phyloP scores from a whole-genome alignment of 2,113 vertebrate genomes.

The Colaptes auratus region DNA sequence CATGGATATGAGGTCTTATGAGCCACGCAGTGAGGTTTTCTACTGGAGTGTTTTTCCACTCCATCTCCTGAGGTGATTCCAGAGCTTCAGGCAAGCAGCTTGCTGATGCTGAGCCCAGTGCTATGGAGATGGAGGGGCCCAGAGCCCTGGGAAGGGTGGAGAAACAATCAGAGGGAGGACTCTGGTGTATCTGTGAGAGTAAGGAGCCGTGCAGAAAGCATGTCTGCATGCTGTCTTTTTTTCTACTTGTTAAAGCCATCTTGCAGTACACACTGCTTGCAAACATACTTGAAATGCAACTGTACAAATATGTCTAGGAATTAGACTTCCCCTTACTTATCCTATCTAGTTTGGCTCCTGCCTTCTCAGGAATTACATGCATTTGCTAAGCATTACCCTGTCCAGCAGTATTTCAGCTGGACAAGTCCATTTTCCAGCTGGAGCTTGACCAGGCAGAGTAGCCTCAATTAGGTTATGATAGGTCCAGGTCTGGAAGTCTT shows the following conservation, averaged over 20 bases:
- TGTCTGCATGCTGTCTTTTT: not conserved
- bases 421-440: constrained; percentile 1
- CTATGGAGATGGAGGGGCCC: not conserved
- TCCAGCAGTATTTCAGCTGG: not conserved
- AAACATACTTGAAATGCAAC: not conserved
- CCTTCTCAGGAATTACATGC: not conserved
- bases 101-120: not conserved
- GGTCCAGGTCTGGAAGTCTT: not conserved
- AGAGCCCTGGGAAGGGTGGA: not conserved
- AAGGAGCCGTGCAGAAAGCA: not conserved
- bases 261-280: not conserved
- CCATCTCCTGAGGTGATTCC: not conserved
- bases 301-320: not conserved
- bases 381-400: constrained; percentile 2
- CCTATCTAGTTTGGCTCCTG: not conserved
- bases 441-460: not conserved
- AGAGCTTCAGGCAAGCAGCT: not conserved
- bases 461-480: not conserved
- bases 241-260: not conserved
- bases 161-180: not conserved
- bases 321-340: not conserved
- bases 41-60: not conserved
- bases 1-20: not conserved
- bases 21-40: not conserved
- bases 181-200: not conserved